Base-by-base conservation (phyloP, 2,888 invertebrate genomes). In the Amphipoea oculea region DNA sequence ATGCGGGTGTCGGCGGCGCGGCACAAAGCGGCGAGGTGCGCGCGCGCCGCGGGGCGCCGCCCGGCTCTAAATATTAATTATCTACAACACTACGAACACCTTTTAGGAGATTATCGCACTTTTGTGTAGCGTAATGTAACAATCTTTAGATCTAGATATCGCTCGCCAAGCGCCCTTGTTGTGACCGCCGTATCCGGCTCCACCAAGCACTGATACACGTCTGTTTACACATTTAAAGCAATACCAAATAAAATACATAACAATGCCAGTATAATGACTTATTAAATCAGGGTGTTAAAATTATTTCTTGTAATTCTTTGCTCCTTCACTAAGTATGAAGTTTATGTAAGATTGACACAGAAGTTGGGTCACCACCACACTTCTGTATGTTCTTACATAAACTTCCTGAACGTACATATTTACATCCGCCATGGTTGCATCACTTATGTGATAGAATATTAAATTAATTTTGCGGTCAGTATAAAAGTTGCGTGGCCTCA, bases 41-140 rank as follows among this genome's bases (percentile, higher is more conserved):
- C 93, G 93, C 92, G 89, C 88, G 95, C 96, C 95, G 96, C 96
- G 95, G 96, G 96, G 96, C 95, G 94, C 93, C 93, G 89, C 91
- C 92, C 92, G 92, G 87, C 92, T 95, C 95, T 95, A 95, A 96
- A 96, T 97, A 96, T 97, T 97, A 97, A 97, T 96, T 97, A 97
- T 95, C 95, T 94, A 95, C 94, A 95, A 94, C 95, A 95, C 94
- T 92, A 94, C 93, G 93, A 94, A 96, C 96, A 96, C 96, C 96
- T 96, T 96, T 96, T 94, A 94, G 92, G 92, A 96, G 96, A 96
- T 96, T 96, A 96, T 96, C 96, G 94, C 94, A 94, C 94, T 94
- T 92, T 94, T 93, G 91, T 94, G 90, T 91, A 91, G 86, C 88
- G 92, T 93, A 95, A 94, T 93, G 94, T 92, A 93, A 93, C 94